Conservation (phyloP, 2,797 vertebrate species). For the Pogoniulus pusillus region DNA sequence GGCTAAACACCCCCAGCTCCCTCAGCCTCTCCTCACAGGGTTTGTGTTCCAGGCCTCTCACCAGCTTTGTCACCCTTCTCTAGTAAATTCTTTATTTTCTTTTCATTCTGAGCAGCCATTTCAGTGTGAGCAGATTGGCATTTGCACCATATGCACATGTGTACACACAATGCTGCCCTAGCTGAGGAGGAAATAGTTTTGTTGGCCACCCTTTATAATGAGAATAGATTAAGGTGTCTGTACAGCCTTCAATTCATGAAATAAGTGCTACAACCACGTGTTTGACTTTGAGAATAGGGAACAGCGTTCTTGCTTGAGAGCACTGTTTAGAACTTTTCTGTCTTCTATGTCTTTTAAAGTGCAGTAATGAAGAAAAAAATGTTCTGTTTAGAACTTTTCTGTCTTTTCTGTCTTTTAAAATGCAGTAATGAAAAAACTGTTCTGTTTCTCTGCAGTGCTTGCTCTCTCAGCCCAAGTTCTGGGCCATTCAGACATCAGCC, state of each 20-base stretch:
- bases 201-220: neutral
- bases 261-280: neutral
- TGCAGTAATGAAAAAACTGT: neutral
- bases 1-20: no score
- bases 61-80: no score
- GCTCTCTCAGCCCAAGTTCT: slow-evolving; percentile 93
- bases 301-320: neutral
- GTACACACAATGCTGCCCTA: neutral
- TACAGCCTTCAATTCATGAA: neutral
- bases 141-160: fast-evolving
- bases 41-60: no score
- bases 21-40: no score
- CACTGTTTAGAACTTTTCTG: neutral
- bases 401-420: neutral
- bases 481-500: slow-evolving; percentile 89
- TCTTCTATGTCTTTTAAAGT: neutral
- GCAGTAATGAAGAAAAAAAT: no score
- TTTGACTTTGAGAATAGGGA: neutral
- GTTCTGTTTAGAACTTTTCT: neutral
- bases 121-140: neutral
- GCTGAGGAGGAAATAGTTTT: neutral
- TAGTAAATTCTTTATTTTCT: neutral
- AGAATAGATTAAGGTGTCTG: neutral
- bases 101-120: neutral
- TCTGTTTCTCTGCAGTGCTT: slow-evolving; percentile 80